Conservation (phyloP, 2,888 invertebrate genomes). For the Sepioteuthis lessoniana region DNA sequence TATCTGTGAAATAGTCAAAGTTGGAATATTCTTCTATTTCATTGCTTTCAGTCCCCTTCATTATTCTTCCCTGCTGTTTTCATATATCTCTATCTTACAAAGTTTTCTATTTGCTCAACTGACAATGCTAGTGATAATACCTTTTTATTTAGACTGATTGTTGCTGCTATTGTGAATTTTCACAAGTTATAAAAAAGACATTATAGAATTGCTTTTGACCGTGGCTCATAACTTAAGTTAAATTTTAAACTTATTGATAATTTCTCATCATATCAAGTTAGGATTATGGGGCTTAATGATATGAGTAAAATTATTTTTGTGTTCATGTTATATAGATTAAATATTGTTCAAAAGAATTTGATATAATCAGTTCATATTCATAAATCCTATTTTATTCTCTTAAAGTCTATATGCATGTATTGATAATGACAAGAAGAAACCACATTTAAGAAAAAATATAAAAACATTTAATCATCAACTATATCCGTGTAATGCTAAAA, state of each 20-base stretch:
- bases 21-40: background rate
- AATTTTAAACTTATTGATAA: background rate
- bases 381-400: background rate
- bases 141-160: background rate
- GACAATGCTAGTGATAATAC: background rate
- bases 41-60: background rate
- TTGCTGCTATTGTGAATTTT: background rate
- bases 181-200: background rate
- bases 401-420: background rate
- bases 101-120: background rate
- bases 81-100: background rate
- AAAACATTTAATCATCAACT: background rate
- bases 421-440: background rate
- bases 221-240: background rate
- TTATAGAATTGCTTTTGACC: background rate
- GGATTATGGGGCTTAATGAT: background rate
- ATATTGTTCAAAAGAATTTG: background rate
- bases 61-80: background rate
- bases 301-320: background rate
- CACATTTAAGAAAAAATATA: background rate
- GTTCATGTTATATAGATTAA: background rate
- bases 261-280: background rate
- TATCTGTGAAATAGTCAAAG: background rate
- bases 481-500: background rate
- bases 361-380: background rate